phyloP scores from a whole-genome alignment of 2,113 vertebrate genomes.

The Larimichthys polyactis region DNA sequence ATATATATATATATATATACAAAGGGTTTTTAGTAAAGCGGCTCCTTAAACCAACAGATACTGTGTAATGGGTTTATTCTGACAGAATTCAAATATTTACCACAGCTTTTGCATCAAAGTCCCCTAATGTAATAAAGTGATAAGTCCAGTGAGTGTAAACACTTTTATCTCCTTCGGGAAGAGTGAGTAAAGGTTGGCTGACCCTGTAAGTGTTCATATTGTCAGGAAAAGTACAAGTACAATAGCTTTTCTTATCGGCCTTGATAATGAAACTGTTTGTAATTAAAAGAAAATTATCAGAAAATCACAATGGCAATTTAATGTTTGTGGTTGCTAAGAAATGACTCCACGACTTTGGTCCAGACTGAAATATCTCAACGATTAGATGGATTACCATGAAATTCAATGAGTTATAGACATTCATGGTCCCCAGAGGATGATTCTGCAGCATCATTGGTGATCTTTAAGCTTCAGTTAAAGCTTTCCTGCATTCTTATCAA shows the following conservation, averaged over 20 bases:
- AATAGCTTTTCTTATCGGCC: not conserved
- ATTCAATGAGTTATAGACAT: not conserved
- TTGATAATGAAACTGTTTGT: not conserved
- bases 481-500: too few species aligned
- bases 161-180: not conserved
- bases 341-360: not conserved
- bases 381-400: not conserved
- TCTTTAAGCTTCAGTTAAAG: too few species aligned
- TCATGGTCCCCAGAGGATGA: not conserved
- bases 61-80: conserved; percentile 7
- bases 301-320: not conserved
- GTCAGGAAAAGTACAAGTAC: not conserved
- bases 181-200: not conserved
- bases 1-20: not conserved
- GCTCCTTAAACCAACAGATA: not conserved
- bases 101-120: conserved; percentile 1
- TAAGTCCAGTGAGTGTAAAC: conserved; percentile 23
- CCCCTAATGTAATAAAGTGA: conserved; percentile 9
- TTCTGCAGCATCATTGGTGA: too few species aligned
- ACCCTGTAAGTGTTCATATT: not conserved
- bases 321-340: not conserved
- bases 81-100: conserved; percentile 11
- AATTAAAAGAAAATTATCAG: not conserved
- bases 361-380: too few species aligned
- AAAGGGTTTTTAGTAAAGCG: not conserved